These are phyloP conservation scores for Notechis scutatus DNA, from an alignment of 2,113 vertebrate species.

Conservation along the genomic window DNA sequence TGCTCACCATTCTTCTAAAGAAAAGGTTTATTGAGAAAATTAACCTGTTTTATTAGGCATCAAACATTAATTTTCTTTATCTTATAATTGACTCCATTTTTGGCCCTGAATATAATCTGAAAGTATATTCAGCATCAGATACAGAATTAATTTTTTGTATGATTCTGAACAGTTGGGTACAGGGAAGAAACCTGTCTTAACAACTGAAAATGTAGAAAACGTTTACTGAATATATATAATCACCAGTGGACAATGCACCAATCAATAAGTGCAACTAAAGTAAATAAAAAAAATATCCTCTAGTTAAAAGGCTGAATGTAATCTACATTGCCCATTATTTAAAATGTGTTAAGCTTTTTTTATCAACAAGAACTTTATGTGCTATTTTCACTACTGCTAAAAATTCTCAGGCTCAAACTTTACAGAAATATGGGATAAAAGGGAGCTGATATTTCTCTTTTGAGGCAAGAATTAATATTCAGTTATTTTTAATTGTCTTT, in stretches of 20 bases:
- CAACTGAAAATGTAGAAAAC: background rate
- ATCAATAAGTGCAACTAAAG: background rate
- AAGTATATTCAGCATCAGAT: background rate
- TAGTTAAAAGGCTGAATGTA: background rate
- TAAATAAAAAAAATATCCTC: background rate
- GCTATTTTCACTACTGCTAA: conserved; percentile 44
- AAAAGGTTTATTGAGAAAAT: background rate
- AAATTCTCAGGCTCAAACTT: background rate
- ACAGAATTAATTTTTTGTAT: background rate
- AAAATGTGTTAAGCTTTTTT: conserved; percentile 54
- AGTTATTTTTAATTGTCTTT: conserved; percentile 58
- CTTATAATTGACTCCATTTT: accelerated
- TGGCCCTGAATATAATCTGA: background rate
- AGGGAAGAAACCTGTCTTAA: background rate
- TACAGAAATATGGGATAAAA: background rate
- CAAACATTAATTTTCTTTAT: background rate
- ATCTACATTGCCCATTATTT: conserved; percentile 1
- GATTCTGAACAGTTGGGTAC: background rate
- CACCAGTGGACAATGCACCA: conserved; percentile 19
- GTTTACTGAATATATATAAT: background rate
- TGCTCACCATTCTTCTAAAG: conserved; percentile 56
- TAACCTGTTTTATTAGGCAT: background rate
- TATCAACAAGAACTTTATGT: conserved; percentile 55
- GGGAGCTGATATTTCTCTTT: background rate
- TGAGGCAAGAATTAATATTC: conserved; percentile 44